Evolutionary conservation across 1,140 invertebrate species (phyloP).

Genomic region (Trichonephila inaurata): DNA sequence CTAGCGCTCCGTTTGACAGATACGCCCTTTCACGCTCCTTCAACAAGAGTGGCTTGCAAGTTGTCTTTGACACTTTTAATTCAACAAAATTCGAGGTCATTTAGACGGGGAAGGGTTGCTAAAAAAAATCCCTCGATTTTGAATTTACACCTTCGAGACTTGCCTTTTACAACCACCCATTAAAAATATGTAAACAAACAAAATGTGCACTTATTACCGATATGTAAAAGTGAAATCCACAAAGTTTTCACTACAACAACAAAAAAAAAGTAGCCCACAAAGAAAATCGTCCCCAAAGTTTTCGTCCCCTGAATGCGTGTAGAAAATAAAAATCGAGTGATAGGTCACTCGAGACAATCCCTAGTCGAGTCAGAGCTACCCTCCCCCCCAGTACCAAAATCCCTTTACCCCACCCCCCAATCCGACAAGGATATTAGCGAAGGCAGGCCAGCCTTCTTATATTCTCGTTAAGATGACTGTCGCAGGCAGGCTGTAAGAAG

Average conservation of each 20-base stretch:
- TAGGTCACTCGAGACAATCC: slow-evolving; percentile 76
- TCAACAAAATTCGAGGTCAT: slow-evolving; percentile 47
- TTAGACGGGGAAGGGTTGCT: background rate
- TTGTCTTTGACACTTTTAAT: slow-evolving; percentile 69
- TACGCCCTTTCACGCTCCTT: slow-evolving; percentile 13
- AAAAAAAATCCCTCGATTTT: background rate
- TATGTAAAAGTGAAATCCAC: background rate
- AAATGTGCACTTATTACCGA: slow-evolving; percentile 1
- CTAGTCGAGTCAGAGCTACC: slow-evolving; percentile 65
- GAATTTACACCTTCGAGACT: background rate
- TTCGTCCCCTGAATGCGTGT: slow-evolving; percentile 69
- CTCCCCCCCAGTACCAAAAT: slow-evolving; percentile 55
- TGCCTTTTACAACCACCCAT: background rate
- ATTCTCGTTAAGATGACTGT: slow-evolving; percentile 77
- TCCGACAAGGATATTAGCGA: slow-evolving; percentile 76
- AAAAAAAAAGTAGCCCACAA: background rate
- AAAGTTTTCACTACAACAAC: background rate
- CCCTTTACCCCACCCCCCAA: slow-evolving; percentile 57
- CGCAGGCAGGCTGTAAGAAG: slow-evolving; percentile 72
- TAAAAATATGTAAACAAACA: slow-evolving; percentile 38
- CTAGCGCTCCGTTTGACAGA: slow-evolving; percentile 41
- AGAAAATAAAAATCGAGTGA: slow-evolving; percentile 76
- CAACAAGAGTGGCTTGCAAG: slow-evolving; percentile 23
- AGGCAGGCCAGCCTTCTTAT: slow-evolving; percentile 73
- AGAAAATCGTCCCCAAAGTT: slow-evolving; percentile 48